These are phyloP conservation scores for Cistogaster globosa DNA, from an alignment of 2,888 invertebrate species.

Conservation along the genomic window DNA sequence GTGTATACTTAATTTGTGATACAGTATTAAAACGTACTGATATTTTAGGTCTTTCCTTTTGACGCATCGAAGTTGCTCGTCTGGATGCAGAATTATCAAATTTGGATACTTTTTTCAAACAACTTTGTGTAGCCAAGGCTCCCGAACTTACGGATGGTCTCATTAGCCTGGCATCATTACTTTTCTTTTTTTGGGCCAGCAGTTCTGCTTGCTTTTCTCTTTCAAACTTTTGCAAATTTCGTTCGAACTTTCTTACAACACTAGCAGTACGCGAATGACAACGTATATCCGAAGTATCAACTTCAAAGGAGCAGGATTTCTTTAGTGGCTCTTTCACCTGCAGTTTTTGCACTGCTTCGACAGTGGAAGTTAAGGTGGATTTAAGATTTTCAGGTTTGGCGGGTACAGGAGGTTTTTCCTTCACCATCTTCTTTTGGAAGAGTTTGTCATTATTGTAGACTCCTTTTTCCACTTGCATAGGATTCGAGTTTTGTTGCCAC, in stretches of 20 bases:
- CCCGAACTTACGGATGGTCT: conserved; percentile 80
- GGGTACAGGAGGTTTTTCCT: conserved; percentile 80
- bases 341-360: conserved; percentile 69
- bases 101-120: conserved; percentile 81
- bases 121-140: conserved; percentile 80
- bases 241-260: conserved; percentile 82
- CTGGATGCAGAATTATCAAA: conserved; percentile 85
- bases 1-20: conserved; percentile 81
- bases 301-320: conserved; percentile 79
- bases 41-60: conserved; percentile 84
- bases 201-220: conserved; percentile 84
- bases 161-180: conserved; percentile 77
- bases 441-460: conserved; percentile 74
- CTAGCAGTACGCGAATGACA: conserved; percentile 80
- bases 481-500: conserved; percentile 78
- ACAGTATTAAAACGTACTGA: conserved; percentile 82
- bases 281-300: conserved; percentile 75
- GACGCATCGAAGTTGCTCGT: conserved; percentile 86
- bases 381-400: conserved; percentile 80
- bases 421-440: conserved; percentile 78
- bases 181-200: conserved; percentile 69
- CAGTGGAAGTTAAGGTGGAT: conserved; percentile 76
- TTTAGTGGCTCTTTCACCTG: conserved; percentile 72
- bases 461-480: conserved; percentile 70
- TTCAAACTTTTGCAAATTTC: conserved; percentile 86